Evolutionary conservation across 2,797 vertebrate genomes (phyloP).

Genomic region (Capromys pilorides): DNA sequence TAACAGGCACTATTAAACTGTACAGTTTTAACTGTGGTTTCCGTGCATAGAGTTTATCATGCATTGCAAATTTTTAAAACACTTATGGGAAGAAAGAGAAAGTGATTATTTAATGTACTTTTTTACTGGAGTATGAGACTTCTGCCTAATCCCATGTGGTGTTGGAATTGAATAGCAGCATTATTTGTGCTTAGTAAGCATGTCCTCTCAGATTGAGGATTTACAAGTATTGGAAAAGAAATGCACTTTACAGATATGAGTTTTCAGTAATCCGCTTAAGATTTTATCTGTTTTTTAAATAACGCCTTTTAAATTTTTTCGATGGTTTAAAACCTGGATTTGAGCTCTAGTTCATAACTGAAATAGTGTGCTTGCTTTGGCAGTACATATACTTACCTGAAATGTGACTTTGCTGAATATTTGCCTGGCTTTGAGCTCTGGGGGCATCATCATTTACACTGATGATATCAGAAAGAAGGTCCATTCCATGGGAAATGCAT

Average conservation of each 20-base stretch:
- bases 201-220: neutral
- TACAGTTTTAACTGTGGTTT: neutral
- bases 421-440: constrained; percentile 17
- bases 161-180: neutral
- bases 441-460: neutral
- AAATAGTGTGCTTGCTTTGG: neutral
- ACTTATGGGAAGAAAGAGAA: neutral
- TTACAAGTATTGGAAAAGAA: neutral
- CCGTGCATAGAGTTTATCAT: neutral
- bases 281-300: constrained; percentile 5
- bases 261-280: neutral
- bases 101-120: neutral
- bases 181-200: neutral
- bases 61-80: constrained; percentile 1
- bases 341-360: constrained; percentile 24
- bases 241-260: neutral
- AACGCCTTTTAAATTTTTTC: neutral
- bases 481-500: too few species aligned
- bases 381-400: neutral
- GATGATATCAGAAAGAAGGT: neutral
- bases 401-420: neutral
- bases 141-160: neutral
- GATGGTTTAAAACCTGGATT: neutral
- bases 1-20: neutral
- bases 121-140: neutral